Percentiles rank a stretch among this genome's conserved stretches.
These are phyloP conservation scores for Agrypnus murinus DNA, from an alignment of 2,888 invertebrate genomes.

Conservation along the genomic window DNA sequence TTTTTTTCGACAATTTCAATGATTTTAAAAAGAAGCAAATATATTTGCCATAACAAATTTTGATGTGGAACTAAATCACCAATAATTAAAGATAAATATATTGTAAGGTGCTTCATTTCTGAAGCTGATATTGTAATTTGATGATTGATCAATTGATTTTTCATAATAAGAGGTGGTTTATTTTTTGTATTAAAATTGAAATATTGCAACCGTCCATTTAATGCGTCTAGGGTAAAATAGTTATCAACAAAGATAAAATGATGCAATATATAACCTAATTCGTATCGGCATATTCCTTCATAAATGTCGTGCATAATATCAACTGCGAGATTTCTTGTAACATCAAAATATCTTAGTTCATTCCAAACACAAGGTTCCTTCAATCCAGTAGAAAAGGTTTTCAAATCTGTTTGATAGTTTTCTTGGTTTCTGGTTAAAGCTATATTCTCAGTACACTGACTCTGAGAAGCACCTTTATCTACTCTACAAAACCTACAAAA, in stretches of 20 bases:
- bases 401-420: slow-evolving; percentile 10
- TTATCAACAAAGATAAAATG: slow-evolving; percentile 37
- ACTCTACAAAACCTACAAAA: slow-evolving; percentile 18
- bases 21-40: no score
- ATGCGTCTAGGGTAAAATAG: slow-evolving; percentile 42
- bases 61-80: no score
- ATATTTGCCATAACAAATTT: no score
- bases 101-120: no score
- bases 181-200: slow-evolving; percentile 49
- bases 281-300: slow-evolving; percentile 48
- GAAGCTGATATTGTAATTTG: slow-evolving; percentile 54
- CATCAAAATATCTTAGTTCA: slow-evolving; percentile 54
- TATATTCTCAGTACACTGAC: background rate
- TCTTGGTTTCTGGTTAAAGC: background rate
- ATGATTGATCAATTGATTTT: slow-evolving; percentile 33
- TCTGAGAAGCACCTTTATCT: background rate
- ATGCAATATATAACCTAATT: slow-evolving; percentile 33
- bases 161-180: slow-evolving; percentile 45
- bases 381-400: slow-evolving; percentile 54
- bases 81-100: no score
- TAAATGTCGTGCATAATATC: slow-evolving; percentile 59
- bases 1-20: no score
- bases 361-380: slow-evolving; percentile 53
- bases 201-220: slow-evolving; percentile 46
- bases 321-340: slow-evolving; percentile 53